Evolutionary conservation across 2,888 invertebrate species (phyloP).

Genomic region (Cynaeus angustus): DNA sequence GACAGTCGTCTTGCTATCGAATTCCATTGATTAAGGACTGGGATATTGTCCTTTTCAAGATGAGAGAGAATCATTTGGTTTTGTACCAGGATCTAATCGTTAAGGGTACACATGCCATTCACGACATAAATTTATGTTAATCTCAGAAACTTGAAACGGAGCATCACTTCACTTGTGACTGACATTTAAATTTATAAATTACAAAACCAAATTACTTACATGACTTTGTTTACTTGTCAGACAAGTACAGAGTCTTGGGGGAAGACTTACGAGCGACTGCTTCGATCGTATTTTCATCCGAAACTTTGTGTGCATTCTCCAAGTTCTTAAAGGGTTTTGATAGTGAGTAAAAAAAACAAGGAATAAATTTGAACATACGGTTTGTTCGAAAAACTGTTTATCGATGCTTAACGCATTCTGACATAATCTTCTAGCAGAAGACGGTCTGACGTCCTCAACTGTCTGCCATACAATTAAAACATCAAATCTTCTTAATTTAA

Average conservation of each 20-base stretch:
- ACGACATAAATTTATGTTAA: constrained; percentile 59
- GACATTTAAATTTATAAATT: constrained; percentile 64
- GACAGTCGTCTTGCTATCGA: constrained; percentile 41
- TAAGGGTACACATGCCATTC: constrained; percentile 38
- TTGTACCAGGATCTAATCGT: constrained; percentile 14
- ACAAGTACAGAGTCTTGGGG: constrained; percentile 34
- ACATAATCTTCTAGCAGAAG: constrained; percentile 61
- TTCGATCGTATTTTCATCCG: constrained; percentile 26
- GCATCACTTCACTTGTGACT: constrained; percentile 57
- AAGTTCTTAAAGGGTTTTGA: constrained; percentile 2
- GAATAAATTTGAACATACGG: constrained; percentile 34
- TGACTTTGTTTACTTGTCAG: constrained; percentile 52
- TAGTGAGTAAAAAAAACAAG: constrained; percentile 13
- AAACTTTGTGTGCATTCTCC: constrained; percentile 18
- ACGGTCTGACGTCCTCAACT: constrained; percentile 58
- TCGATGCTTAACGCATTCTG: constrained; percentile 56
- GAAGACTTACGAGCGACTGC: constrained; percentile 34
- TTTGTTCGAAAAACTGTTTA: constrained; percentile 40
- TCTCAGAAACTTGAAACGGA: constrained; percentile 55
- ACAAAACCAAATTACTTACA: constrained; percentile 61
- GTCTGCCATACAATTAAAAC: constrained; percentile 63
- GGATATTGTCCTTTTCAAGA: background rate
- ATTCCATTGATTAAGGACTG: constrained; percentile 36
- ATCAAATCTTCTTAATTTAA: constrained; percentile 62
- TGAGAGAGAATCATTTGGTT: background rate